Evolutionary conservation across 2,888 invertebrate species (phyloP).

Genomic region (Diaprepes abbreviatus): DNA sequence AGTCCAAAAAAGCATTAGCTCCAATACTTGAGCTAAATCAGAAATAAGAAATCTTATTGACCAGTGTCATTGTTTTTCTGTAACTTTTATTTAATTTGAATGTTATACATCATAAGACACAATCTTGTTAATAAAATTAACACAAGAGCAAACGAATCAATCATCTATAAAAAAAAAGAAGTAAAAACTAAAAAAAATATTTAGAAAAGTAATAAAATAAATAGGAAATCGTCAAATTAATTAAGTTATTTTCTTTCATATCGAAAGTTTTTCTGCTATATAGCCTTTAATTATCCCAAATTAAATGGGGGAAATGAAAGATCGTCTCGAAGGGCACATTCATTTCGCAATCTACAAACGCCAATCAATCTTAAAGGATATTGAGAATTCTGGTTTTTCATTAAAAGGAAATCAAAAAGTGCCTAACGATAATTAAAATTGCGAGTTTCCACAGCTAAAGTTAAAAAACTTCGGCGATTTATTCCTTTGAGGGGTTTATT

Average conservation of each 20-base stretch:
- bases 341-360: conserved; percentile 9
- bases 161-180: too few relatives aligned
- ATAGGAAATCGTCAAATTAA: not conserved
- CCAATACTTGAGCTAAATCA: too few relatives aligned
- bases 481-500: not conserved
- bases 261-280: not conserved
- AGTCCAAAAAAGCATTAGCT: too few relatives aligned
- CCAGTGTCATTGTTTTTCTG: too few relatives aligned
- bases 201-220: too few relatives aligned
- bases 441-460: not conserved
- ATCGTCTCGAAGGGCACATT: not conserved
- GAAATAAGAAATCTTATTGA: too few relatives aligned
- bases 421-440: conserved; percentile 12
- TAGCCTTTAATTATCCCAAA: conserved; percentile 8
- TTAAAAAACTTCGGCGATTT: not conserved
- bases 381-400: conserved; percentile 12
- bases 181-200: too few relatives aligned
- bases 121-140: too few relatives aligned
- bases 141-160: too few relatives aligned
- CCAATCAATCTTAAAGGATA: conserved; percentile 18
- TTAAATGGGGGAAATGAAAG: conserved; percentile 4
- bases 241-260: not conserved
- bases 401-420: conserved; percentile 16
- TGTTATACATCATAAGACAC: too few relatives aligned
- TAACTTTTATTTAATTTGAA: too few relatives aligned